Evolutionary conservation across 2,113 vertebrate species (phyloP), one percentile per base, ranked within the genome.

Genomic region (Camelus bactrianus): DNA sequence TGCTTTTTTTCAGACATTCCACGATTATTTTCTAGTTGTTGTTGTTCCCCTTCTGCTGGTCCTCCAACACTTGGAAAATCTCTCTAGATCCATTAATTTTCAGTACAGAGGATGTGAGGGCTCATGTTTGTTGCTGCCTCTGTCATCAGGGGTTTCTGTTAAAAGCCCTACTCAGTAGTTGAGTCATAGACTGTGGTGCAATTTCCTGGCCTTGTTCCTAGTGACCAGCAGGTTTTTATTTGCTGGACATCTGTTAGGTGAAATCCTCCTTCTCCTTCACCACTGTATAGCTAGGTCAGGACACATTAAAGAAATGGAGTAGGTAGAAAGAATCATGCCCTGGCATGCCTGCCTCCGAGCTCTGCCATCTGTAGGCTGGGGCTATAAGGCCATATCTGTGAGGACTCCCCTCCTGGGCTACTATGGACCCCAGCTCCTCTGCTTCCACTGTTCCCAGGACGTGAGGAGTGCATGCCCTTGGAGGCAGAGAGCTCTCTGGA

Each of bases 391-490:
- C 28, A 1, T 10, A 30, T 15, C 4, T 16, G 24, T 32, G 62
- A 32, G 42, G 50, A 46, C 28, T 8, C 19, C 2, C 26, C 16
- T 67, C 60, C n/a, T 17, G 20, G 35, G 19, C 69, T 65, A 1
- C 28, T 6, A 5, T 19, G 35, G 26, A 77, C 4, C 38, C n/a
- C 16, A 6, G 9, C 48, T 75, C 52, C 24, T 70, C 24, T 15
- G 3, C 22, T 26, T 26, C 35, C 12, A n/a, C 69, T 52, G 2
- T 7, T 35, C 35, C 8, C 3, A n/a, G 73, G 48, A 6, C 2
- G 0, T 2, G 42, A 81, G 48, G 19, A 65, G 42, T 24, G 28
- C 19, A 2, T 15, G 3, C 4, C 38, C 1, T 0, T 15, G 14
- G 24, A 79, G 24, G 11, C 76, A 67, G 54, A 84, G 50, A 9